Conservation (phyloP, 2,888 invertebrate species). For the Parnassius orleans region DNA sequence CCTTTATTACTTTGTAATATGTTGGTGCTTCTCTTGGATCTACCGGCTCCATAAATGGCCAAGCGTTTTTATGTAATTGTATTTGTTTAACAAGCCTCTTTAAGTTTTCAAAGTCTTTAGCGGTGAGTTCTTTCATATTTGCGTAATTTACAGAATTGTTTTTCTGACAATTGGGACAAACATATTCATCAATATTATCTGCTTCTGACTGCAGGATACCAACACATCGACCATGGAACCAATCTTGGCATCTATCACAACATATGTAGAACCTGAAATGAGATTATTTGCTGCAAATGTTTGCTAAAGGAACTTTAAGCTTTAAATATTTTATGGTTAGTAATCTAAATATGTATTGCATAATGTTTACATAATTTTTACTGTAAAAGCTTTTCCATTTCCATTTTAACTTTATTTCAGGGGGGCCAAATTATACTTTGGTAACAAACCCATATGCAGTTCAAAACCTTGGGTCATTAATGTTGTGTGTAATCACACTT, state of each 20-base stretch:
- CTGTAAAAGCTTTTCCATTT: no score
- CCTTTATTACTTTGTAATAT: conserved; percentile 97
- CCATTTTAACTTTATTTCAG: no score
- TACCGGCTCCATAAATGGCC: conserved; percentile 99
- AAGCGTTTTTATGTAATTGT: conserved; percentile 96
- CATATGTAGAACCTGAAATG: conserved; percentile 96
- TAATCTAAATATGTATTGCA: no score
- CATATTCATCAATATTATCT: conserved; percentile 96
- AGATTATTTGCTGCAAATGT: not conserved
- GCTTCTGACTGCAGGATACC: conserved; percentile 96
- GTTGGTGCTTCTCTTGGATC: conserved; percentile 97
- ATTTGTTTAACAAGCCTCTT: conserved; percentile 94
- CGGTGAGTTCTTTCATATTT: conserved; percentile 91
- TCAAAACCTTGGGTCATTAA: no score
- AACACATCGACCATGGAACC: conserved; percentile 99
- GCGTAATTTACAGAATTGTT: conserved; percentile 94
- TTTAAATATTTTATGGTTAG: no score
- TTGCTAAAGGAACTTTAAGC: no score
- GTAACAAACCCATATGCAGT: no score
- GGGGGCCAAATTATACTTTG: no score
- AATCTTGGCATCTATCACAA: conserved; percentile 99
- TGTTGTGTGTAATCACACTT: no score
- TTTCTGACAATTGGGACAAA: conserved; percentile 97
- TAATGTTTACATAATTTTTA: no score
- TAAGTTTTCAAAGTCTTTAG: conserved; percentile 90